Conservation (phyloP, 37 sponge, comb jelly and placozoan genomes). For the Tethya wilhelma region DNA sequence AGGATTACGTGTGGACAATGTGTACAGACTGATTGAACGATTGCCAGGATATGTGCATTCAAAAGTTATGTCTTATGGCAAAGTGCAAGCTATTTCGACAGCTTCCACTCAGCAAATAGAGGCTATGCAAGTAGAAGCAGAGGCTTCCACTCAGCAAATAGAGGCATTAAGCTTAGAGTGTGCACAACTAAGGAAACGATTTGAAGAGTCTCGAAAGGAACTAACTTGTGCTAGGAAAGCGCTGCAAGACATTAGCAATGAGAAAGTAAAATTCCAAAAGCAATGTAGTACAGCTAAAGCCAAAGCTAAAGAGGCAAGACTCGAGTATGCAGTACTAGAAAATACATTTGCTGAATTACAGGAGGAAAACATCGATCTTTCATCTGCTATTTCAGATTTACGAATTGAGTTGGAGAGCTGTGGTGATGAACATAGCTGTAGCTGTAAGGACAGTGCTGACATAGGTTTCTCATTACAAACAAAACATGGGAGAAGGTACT, state of each 20-base stretch:
- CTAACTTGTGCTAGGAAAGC: background rate
- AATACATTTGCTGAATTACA: background rate
- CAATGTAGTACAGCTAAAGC: no score
- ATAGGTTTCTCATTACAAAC: no score
- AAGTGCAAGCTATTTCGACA: no score
- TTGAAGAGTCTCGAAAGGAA: background rate
- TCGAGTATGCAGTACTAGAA: background rate
- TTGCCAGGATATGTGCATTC: background rate
- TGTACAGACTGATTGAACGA: background rate
- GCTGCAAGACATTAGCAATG: background rate
- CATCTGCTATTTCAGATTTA: background rate
- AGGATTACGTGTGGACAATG: background rate
- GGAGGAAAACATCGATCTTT: background rate
- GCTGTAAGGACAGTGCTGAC: no score
- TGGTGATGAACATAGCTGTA: no score
- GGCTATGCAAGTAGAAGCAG: no score
- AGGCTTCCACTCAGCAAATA: no score
- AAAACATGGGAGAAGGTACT: background rate
- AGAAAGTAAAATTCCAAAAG: no score
- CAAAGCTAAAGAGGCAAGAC: background rate
- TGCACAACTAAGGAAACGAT: background rate
- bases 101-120: no score
- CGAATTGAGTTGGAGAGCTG: background rate
- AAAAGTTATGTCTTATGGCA: no score
- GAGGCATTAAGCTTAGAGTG: background rate